Base-by-base conservation (phyloP, 2,888 invertebrate species). In the Microctonus hyperodae region DNA sequence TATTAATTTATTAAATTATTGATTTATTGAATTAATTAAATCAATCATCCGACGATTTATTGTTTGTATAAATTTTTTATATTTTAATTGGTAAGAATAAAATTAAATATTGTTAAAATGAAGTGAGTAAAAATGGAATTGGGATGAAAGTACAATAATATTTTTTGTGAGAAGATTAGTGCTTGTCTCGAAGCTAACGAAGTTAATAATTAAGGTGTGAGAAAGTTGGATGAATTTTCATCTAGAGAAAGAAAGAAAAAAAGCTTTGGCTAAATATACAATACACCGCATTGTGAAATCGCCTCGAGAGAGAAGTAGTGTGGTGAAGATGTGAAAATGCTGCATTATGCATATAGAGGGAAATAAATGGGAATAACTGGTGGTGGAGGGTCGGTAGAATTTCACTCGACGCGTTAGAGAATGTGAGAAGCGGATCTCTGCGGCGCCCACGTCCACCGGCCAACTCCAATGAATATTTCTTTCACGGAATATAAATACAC, bases 321-420 rank as follows among this genome's bases (percentile, higher is more conserved):
- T 16, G 1, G 44, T 9, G 55, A 62, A 60, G 55, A 58, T 63
- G 55, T 60, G 60, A 64, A 73, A 75, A 53, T 64, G 62, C 72
- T 75, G 75, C 72, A 75, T 76, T 77, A 76, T 75, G 74, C 74
- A 74, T 73, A 69, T 67, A 70, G 73, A 77, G 70, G 66, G 68
- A 76, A 77, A 77, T 72, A 75, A 78, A 77, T 75, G 76, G 69
- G 72, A 73, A 76, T 76, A 74, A 76, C 75, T 74, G 64, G 63
- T 50, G 68, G 69, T 56, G 44, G 44, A 44, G 44, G 44, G 16
- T 44, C 44, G 16, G 44, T 62, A 68, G 44, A 64, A 56, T 64
- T 64, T 62, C 23, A 64, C 62, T 62, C 61, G 20, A 35, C 50
- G 28, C 20, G 35, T 35, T 35, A 40, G 62, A 51, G 23, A n/a